Evolutionary conservation across 2,888 invertebrate species (phyloP).

Genomic region (Ceriagrion tenellum): DNA sequence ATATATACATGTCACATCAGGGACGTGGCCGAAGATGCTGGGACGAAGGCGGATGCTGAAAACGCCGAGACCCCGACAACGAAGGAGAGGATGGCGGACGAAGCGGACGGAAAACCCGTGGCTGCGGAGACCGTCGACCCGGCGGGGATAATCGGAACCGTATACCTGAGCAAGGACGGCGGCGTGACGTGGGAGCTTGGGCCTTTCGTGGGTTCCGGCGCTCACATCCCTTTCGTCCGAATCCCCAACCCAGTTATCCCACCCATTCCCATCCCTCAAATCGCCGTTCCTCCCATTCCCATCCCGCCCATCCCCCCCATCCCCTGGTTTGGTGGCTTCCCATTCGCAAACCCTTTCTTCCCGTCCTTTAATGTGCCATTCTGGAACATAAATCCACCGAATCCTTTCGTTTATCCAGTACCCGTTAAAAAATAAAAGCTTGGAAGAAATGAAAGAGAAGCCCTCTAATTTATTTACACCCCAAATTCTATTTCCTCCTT

Average conservation of each 20-base stretch:
- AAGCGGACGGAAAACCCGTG: neutral
- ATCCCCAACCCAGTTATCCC: no score
- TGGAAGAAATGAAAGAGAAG: neutral
- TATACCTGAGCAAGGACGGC: neutral
- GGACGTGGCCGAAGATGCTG: neutral
- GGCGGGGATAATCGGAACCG: neutral
- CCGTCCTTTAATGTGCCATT: neutral
- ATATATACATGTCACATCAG: neutral
- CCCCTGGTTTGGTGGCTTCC: neutral
- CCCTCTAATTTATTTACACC: no score
- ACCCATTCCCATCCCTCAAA: neutral
- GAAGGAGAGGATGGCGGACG: neutral
- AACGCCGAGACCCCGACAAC: neutral
- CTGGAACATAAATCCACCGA: neutral
- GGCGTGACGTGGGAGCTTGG: neutral
- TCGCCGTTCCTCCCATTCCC: neutral
- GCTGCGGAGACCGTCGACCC: neutral
- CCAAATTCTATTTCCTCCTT: no score
- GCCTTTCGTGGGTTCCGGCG: neutral
- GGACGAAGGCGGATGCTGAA: neutral
- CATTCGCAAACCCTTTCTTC: neutral
- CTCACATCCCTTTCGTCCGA: neutral
- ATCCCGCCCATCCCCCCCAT: neutral
- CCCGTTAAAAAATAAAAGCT: neutral
- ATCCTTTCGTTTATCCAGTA: neutral